phyloP scores from a whole-genome alignment of 2,113 vertebrate genomes.

The Cyprinodon variegatus region DNA sequence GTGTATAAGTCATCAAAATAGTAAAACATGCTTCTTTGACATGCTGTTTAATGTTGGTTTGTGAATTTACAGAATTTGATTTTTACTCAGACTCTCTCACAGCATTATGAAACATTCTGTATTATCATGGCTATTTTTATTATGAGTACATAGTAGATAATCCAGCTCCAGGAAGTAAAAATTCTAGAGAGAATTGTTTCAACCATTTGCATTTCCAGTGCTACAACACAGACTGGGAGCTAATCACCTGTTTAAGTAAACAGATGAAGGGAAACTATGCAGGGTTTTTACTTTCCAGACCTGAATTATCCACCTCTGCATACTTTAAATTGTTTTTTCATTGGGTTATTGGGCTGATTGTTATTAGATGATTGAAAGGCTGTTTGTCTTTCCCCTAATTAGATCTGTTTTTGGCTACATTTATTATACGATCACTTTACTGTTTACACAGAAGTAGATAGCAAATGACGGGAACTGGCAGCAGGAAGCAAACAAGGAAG shows the following conservation, averaged over 20 bases:
- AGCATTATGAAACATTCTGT: background rate
- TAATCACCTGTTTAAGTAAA: too few relatives aligned
- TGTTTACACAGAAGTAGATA: conserved; percentile 20
- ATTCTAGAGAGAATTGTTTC: too few relatives aligned
- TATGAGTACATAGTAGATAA: background rate
- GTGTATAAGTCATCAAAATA: too few relatives aligned
- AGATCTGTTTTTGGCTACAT: background rate
- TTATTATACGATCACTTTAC: background rate
- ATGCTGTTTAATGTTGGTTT: too few relatives aligned
- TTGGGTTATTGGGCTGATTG: background rate
- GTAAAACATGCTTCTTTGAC: too few relatives aligned
- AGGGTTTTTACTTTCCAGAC: too few relatives aligned
- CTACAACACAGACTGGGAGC: too few relatives aligned
- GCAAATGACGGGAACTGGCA: background rate
- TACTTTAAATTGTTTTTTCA: background rate
- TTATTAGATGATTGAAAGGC: background rate
- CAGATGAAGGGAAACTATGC: too few relatives aligned
- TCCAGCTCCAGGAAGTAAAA: too few relatives aligned
- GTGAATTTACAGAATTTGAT: background rate
- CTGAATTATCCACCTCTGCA: background rate
- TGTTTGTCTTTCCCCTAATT: background rate
- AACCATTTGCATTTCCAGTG: too few relatives aligned
- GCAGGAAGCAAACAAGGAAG: conserved; percentile 8
- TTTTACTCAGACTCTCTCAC: background rate
- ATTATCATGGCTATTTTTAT: background rate